Conservation (phyloP, 2,113 vertebrate genomes). For the Pycnonotus jocosus region DNA sequence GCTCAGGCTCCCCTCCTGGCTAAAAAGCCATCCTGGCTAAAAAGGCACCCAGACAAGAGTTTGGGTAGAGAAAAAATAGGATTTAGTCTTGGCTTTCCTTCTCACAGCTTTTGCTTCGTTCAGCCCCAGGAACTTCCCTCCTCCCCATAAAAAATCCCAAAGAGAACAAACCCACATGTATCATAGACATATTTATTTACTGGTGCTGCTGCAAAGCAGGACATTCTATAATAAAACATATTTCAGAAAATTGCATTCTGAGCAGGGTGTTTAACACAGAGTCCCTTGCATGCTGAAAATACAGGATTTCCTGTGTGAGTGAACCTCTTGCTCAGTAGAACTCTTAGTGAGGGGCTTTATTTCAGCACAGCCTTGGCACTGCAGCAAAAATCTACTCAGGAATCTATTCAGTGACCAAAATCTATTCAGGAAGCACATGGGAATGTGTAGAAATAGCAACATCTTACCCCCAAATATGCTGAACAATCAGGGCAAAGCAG, state of each 20-base stretch:
- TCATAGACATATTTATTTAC: not conserved
- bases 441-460: not conserved
- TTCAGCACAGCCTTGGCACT: not conserved
- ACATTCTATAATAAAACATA: not conserved
- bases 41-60: not conserved
- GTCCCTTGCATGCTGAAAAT: not conserved
- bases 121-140: not conserved
- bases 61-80: not conserved
- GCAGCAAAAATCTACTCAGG: not conserved
- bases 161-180: not conserved
- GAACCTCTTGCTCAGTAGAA: not conserved
- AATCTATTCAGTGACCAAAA: not conserved
- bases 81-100: not conserved
- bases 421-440: not conserved
- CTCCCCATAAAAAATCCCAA: not conserved
- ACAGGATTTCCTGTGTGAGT: not conserved
- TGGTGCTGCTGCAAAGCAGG: not conserved
- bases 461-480: not conserved
- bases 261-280: not conserved
- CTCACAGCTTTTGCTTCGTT: not conserved
- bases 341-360: not conserved
- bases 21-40: not conserved
- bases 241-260: not conserved
- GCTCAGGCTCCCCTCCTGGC: rapidly evolving
- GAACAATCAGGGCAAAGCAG: not conserved